phyloP scores from a whole-genome alignment of 1,140 invertebrate species.

The Eurosta solidaginis region DNA sequence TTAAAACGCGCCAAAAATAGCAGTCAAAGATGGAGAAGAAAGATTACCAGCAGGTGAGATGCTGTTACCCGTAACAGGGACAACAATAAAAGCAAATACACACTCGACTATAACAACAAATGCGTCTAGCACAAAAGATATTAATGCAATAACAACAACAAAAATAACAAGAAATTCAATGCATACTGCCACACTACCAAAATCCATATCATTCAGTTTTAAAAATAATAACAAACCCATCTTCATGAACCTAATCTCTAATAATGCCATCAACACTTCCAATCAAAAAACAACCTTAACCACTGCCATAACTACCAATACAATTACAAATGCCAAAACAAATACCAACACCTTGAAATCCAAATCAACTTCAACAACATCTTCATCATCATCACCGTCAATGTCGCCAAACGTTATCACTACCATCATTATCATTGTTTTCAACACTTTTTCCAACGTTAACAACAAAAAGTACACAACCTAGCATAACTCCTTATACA shows the following conservation, averaged over 20 bases:
- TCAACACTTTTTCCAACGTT: slow-evolving; percentile 10
- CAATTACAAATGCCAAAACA: slow-evolving; percentile 27
- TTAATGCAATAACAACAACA: not conserved
- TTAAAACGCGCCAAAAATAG: slow-evolving; percentile 48
- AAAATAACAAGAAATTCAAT: not conserved
- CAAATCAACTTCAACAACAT: slow-evolving; percentile 16
- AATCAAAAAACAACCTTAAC: slow-evolving; percentile 28
- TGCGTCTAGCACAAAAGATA: slow-evolving; percentile 14
- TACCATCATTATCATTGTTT: slow-evolving; percentile 18
- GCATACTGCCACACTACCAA: slow-evolving; percentile 19
- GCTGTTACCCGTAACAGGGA: slow-evolving; percentile 37
- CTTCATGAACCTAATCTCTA: not conserved
- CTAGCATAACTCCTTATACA: too few relatives aligned
- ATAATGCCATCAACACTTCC: not conserved
- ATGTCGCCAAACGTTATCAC: slow-evolving; percentile 6
- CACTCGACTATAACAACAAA: slow-evolving; percentile 28
- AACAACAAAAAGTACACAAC: slow-evolving; percentile 24
- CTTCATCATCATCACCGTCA: slow-evolving; percentile 8
- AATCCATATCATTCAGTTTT: slow-evolving; percentile 20
- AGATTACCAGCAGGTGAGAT: slow-evolving; percentile 69
- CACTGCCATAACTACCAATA: slow-evolving; percentile 31
- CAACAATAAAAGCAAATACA: slow-evolving; percentile 30
- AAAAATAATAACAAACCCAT: not conserved
- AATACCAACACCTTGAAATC: slow-evolving; percentile 15
- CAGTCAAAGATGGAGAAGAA: slow-evolving; percentile 70